Conservation (phyloP, 2,888 invertebrate species). For the Ypsolopha sequella region DNA sequence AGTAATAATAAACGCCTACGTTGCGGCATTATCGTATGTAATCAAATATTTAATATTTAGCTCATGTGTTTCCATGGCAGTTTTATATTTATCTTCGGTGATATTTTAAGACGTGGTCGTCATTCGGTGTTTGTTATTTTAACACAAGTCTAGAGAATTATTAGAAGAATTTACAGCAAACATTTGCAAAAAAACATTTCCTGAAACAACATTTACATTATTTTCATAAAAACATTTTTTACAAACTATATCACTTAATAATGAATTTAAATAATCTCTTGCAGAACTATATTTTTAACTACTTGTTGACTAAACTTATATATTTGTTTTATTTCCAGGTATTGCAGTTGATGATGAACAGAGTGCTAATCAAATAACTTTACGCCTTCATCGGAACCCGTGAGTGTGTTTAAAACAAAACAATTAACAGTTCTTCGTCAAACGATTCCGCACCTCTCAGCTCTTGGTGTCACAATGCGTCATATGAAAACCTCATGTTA, state of each 20-base stretch:
- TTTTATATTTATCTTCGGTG: constrained; percentile 12
- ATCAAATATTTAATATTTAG: constrained; percentile 18
- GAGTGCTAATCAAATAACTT: background rate
- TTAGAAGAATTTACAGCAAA: too few relatives aligned
- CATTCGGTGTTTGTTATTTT: constrained; percentile 7
- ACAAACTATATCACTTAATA: too few relatives aligned
- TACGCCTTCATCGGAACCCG: background rate
- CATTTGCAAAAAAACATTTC: too few relatives aligned
- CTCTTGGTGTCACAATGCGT: too few relatives aligned
- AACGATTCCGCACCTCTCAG: too few relatives aligned
- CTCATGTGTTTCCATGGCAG: constrained; percentile 29
- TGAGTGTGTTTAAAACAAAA: background rate
- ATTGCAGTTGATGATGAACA: background rate
- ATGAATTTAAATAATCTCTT: too few relatives aligned
- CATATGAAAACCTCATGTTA: too few relatives aligned
- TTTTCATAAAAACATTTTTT: too few relatives aligned
- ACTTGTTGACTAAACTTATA: background rate
- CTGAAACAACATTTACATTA: background rate
- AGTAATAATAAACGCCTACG: constrained; percentile 28
- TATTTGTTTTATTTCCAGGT: background rate
- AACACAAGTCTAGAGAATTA: background rate
- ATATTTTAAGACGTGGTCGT: constrained; percentile 14
- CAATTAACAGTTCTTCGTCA: background rate
- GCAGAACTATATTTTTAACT: too few relatives aligned
- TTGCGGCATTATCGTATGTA: constrained; percentile 7